Conservation (phyloP, 2,888 invertebrate species). For the Neria commutata region DNA sequence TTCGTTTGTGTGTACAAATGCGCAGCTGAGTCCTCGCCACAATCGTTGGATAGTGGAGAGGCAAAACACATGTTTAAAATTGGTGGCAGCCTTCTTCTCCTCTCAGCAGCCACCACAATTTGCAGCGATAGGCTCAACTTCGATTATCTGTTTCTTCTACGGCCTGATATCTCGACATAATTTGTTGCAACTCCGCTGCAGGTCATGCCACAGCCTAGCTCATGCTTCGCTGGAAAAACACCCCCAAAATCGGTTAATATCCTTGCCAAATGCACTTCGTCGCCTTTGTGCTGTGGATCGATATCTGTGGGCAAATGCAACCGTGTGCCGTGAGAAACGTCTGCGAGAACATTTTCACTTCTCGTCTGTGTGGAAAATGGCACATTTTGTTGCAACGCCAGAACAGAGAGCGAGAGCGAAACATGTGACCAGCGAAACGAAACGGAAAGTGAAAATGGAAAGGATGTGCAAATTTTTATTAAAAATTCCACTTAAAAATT, state of each 20-base stretch:
- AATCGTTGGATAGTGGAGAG: too few relatives aligned
- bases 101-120: too few relatives aligned
- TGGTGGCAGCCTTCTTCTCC: too few relatives aligned
- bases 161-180: background rate
- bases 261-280: background rate
- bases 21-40: too few relatives aligned
- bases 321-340: slow-evolving; percentile 16
- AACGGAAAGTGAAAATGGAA: slow-evolving; percentile 29
- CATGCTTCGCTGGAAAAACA: background rate
- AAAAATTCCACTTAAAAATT: background rate
- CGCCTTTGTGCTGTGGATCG: slow-evolving; percentile 6
- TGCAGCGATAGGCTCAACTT: too few relatives aligned
- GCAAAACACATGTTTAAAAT: too few relatives aligned
- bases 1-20: too few relatives aligned
- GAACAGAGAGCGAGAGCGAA: slow-evolving; percentile 20
- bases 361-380: background rate
- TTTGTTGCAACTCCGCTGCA: background rate
- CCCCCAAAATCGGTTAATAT: background rate
- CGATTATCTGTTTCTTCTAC: too few relatives aligned
- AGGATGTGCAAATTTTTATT: slow-evolving; percentile 23
- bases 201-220: background rate
- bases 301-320: slow-evolving; percentile 19
- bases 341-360: slow-evolving; percentile 8
- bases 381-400: background rate
- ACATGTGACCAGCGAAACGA: slow-evolving; percentile 33